Evolutionary conservation across 2,113 vertebrate species (phyloP), one percentile per base, ranked within the genome.

Genomic region (Oreamnos americanus): DNA sequence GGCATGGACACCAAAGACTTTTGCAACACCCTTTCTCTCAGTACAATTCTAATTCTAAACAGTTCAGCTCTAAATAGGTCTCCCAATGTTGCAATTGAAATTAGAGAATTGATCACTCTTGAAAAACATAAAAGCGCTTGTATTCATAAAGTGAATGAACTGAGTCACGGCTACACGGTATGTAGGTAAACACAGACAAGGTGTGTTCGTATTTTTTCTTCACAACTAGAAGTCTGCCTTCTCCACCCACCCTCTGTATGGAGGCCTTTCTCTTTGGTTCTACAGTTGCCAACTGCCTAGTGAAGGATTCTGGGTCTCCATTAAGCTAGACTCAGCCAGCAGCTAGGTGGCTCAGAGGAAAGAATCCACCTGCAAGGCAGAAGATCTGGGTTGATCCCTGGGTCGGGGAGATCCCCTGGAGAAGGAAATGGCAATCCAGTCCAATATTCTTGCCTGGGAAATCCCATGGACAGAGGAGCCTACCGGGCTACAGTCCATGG

Each of bases 181-280:
- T 45, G 39, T 25, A 30, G 62, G 45, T 33, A 91, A 71, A 84
- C 53, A 58, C 49, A 71, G 33, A 33, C 11, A 57, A 43, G 30
- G 33, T 67, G 19, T 84, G 33, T 30, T 6, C 3, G 14, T 55
- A 23, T 33, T 79, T 87, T 71, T 14, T 55, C 9, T 84, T 91
- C 25, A 26, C 8, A 57, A 11, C 4, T 14, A 74, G 36, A 86
- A 47, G 8, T 78, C 79, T 81, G 33, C 51, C 60, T 85, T 53
- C 45, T 7, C 43, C 1, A 0, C 30, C 26, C 1, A 1, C 17
- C 11, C 55, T 47, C n/a, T 5, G 1, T 2, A 25, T 2, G 17
- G 9, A 53, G 43, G 1, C 7, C 17, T 2, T 30, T 53, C n/a
- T 25, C 58, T 81, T 74, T 51, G 45, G 2, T 39, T 53, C 36